Evolutionary conservation across 2,888 invertebrate species (phyloP).

Genomic region (Clitarchus hookeri): DNA sequence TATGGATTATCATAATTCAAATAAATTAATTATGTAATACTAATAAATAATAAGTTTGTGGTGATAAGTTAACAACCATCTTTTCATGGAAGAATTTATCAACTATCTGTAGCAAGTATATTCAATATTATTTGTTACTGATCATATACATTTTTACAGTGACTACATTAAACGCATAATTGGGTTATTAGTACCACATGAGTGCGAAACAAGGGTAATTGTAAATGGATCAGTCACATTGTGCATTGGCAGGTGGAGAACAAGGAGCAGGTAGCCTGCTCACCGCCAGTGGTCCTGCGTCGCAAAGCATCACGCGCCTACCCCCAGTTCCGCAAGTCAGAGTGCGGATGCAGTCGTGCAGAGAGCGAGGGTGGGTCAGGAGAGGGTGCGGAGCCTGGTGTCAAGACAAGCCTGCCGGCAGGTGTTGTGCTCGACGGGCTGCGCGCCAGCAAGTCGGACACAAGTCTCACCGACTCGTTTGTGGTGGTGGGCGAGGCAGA

Average conservation of each 20-base stretch:
- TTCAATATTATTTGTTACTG: too few species aligned
- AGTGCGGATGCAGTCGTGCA: slow-evolving; percentile 58
- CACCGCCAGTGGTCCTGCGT: slow-evolving; percentile 44
- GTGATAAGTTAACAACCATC: too few species aligned
- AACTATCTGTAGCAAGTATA: too few species aligned
- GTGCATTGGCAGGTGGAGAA: not conserved
- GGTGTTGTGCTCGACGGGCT: slow-evolving; percentile 60
- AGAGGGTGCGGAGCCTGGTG: not conserved
- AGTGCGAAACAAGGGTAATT: too few species aligned
- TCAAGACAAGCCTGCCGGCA: not conserved
- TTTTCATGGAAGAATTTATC: too few species aligned
- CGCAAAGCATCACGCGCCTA: slow-evolving; percentile 46
- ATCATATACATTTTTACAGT: too few species aligned
- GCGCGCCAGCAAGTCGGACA: slow-evolving; percentile 87
- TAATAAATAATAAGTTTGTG: too few species aligned
- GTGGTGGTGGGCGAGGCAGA: slow-evolving; percentile 71
- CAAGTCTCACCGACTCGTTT: slow-evolving; percentile 88
- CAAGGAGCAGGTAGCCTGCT: not conserved
- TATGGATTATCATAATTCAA: too few species aligned
- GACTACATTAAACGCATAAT: too few species aligned
- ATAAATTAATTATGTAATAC: too few species aligned
- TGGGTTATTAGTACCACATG: too few species aligned
- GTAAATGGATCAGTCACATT: too few species aligned
- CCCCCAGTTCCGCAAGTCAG: slow-evolving; percentile 44
- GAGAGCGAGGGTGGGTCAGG: slow-evolving; percentile 62